Evolutionary conservation across 2,797 vertebrate species (phyloP), one percentile per base, ranked within the genome.

Genomic region (Coilia nasus): DNA sequence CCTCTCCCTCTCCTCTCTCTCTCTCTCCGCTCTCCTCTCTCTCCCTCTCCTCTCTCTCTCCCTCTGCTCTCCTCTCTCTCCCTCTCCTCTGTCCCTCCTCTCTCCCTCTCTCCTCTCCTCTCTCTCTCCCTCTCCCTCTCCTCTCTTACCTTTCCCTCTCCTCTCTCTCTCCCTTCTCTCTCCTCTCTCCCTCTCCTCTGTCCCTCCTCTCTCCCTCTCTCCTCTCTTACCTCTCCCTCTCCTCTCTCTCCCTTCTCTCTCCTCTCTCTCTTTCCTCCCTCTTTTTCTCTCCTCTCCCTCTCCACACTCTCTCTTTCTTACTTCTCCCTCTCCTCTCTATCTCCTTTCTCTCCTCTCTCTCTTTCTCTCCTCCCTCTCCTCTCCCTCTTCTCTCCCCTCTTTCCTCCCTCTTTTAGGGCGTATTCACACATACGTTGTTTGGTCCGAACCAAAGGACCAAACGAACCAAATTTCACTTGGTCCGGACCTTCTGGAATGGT

Each of bases 1-100:
- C n/a, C n/a, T n/a, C n/a, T n/a, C n/a, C n/a, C n/a, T n/a, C n/a
- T n/a, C n/a, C n/a, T n/a, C n/a, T n/a, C n/a, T n/a, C n/a, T n/a
- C n/a, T n/a, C n/a, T n/a, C n/a, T n/a, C n/a, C n/a, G n/a, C n/a
- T n/a, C n/a, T n/a, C n/a, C n/a, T n/a, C n/a, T n/a, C n/a, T n/a
- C n/a, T n/a, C n/a, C n/a, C n/a, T n/a, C n/a, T n/a, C n/a, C n/a
- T n/a, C n/a, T n/a, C n/a, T n/a, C n/a, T n/a, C n/a, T n/a, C n/a
- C n/a, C 56, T 82, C 31, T 11, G 83, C 84, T 82, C 82, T 78
- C 82, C 59, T 85, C 82, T 75, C 50, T 64, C 62, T 83, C 19
- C 15, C 60, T 19, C 46, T 75, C 23, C 41, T 64, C 59, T 57
- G 17, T 28, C 31, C 60, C 46, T 31, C 50, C 50, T 84, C 25